A percentile compares a stretch with the other conserved stretches of the same genome.
phyloP scores from a whole-genome alignment of 2,113 vertebrate genomes.

The Addax nasomaculatus region DNA sequence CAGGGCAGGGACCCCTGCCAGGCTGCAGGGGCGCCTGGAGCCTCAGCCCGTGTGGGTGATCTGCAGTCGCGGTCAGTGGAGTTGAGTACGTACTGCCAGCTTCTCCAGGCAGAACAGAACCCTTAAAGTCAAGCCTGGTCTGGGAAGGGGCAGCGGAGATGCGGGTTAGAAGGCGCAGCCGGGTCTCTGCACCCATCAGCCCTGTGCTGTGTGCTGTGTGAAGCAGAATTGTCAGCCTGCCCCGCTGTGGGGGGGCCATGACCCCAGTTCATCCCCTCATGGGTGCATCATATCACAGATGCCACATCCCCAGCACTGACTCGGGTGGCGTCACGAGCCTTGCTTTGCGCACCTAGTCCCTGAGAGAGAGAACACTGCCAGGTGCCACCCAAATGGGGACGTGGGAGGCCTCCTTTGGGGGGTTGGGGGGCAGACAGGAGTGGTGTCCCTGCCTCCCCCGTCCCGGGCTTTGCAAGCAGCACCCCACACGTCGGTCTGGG shows the following conservation, averaged over 20 bases:
- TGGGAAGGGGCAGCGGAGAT: neutral
- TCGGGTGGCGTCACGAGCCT: neutral
- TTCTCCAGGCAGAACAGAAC: neutral
- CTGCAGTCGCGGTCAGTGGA: neutral
- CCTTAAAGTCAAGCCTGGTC: neutral
- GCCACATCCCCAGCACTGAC: neutral
- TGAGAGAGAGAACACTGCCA: neutral
- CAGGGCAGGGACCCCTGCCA: neutral
- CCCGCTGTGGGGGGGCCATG: neutral
- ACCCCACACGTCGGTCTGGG: too few species aligned
- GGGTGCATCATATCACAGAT: neutral
- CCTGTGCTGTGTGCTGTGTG: neutral
- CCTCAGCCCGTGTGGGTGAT: neutral
- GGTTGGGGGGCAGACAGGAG: fast-evolving
- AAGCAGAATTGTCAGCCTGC: neutral
- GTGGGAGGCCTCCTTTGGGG: neutral
- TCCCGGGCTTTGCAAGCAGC: neutral
- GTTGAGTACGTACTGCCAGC: neutral
- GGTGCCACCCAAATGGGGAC: neutral
- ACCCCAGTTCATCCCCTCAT: neutral
- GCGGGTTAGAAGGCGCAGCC: neutral
- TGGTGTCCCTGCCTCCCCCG: neutral
- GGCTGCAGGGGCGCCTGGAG: neutral
- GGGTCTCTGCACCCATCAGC: neutral
- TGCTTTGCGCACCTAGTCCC: neutral